Conservation (phyloP, 2,888 invertebrate genomes). For the Oithona nana region DNA sequence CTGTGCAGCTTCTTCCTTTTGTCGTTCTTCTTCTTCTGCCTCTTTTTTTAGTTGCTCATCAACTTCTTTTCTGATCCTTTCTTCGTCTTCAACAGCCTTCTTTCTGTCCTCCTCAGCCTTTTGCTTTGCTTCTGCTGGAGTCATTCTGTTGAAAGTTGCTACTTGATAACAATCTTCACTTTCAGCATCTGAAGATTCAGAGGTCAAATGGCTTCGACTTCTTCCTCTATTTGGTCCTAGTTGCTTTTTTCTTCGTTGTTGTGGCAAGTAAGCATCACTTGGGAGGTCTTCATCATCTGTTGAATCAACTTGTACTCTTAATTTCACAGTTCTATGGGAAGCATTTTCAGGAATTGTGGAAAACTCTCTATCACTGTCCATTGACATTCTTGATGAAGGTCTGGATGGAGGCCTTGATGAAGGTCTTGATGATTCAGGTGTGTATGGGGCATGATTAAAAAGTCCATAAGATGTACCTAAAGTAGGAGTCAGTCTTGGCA, state of each 20-base stretch:
- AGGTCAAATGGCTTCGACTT: not conserved
- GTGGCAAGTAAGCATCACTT: not conserved
- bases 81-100: not conserved
- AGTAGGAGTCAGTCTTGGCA: not conserved
- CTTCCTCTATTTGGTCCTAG: no score
- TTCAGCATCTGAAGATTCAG: not conserved
- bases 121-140: not conserved
- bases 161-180: not conserved
- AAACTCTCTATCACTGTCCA: not conserved
- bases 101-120: not conserved
- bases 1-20: not conserved
- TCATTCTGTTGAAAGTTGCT: not conserved
- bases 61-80: not conserved
- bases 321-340: not conserved
- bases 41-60: not conserved
- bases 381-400: not conserved
- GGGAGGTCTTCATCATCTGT: not conserved
- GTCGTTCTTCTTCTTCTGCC: not conserved
- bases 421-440: not conserved
- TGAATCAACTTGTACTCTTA: not conserved
- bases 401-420: not conserved
- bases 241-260: not conserved
- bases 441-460: not conserved
- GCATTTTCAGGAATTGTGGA: not conserved
- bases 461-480: not conserved